phyloP scores from a whole-genome alignment of 1,140 invertebrate species.

The Drosophila lowei region DNA sequence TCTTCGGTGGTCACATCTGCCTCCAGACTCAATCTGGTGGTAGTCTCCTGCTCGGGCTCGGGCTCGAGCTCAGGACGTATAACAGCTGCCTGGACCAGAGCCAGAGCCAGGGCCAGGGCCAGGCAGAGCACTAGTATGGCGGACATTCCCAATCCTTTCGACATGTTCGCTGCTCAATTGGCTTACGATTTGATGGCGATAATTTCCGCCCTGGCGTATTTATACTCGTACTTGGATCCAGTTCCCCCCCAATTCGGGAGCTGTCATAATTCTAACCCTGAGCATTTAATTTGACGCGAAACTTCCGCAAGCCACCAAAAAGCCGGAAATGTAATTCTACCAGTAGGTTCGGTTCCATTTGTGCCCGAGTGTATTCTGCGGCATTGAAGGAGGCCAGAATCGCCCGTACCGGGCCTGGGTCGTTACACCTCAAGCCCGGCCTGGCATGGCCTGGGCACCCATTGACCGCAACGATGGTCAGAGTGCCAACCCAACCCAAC shows the following conservation, averaged over 20 bases:
- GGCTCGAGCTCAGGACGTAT: constrained; percentile 25
- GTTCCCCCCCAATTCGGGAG: constrained; percentile 43
- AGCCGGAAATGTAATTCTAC: constrained; percentile 71
- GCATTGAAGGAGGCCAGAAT: constrained; percentile 67
- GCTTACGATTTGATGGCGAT: constrained; percentile 52
- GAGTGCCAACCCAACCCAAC: constrained; percentile 63
- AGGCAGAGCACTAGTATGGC: constrained; percentile 31
- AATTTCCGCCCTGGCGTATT: constrained; percentile 57
- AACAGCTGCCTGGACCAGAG: constrained; percentile 36
- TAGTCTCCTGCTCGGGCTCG: constrained; percentile 35
- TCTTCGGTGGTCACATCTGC: constrained; percentile 37
- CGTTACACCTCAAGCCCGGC: constrained; percentile 68
- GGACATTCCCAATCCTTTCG: constrained; percentile 44
- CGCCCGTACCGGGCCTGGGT: constrained; percentile 42
- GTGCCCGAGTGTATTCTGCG: constrained; percentile 24
- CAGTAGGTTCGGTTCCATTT: neutral
- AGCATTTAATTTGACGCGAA: constrained; percentile 59
- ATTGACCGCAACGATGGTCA: constrained; percentile 77
- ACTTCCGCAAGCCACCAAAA: constrained; percentile 65
- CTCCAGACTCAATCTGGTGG: constrained; percentile 23
- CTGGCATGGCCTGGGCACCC: constrained; percentile 30
- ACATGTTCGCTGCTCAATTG: constrained; percentile 61
- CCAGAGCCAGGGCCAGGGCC: constrained; percentile 37
- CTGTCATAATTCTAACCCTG: constrained; percentile 77
- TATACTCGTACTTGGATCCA: constrained; percentile 34